A percentile compares a stretch with the other conserved stretches of the same genome.
phyloP scores from a whole-genome alignment of 2,113 vertebrate species.

The Embiotoca jacksoni region DNA sequence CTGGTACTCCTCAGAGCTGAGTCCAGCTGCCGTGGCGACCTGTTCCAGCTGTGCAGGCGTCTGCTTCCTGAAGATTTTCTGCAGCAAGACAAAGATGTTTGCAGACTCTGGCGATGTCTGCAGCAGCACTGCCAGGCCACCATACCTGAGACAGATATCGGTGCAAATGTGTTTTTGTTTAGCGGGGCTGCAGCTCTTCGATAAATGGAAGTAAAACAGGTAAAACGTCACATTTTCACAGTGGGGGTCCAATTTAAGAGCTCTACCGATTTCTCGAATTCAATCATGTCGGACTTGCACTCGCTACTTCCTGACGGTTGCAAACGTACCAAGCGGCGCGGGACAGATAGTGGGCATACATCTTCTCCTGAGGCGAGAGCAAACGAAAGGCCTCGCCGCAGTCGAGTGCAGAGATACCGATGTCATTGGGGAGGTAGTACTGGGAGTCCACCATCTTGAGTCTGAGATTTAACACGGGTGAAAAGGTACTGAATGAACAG shows the following conservation, averaged over 20 bases:
- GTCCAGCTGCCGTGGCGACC: conserved; percentile 83
- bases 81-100: conserved; percentile 89
- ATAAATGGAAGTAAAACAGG: not conserved
- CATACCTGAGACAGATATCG: conserved; percentile 82
- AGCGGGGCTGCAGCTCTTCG: not conserved
- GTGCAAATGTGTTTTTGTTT: not conserved
- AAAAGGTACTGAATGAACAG: conserved; percentile 42
- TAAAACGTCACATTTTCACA: not conserved
- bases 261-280: not conserved
- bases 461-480: conserved; percentile 24
- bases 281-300: not conserved
- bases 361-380: conserved; percentile 88
- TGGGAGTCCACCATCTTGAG: conserved; percentile 90
- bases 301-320: not conserved
- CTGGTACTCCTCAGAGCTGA: conserved; percentile 90
- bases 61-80: conserved; percentile 89
- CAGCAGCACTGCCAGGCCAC: conserved; percentile 89
- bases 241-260: not conserved
- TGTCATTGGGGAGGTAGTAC: conserved; percentile 92
- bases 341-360: conserved; percentile 91
- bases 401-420: conserved; percentile 89
- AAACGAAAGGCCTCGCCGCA: conserved; percentile 89
- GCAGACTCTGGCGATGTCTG: conserved; percentile 93
- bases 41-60: conserved; percentile 83
- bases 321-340: conserved; percentile 87